phyloP scores from a whole-genome alignment of 1,140 invertebrate genomes.

The Hyposmocoma kahamanoa region DNA sequence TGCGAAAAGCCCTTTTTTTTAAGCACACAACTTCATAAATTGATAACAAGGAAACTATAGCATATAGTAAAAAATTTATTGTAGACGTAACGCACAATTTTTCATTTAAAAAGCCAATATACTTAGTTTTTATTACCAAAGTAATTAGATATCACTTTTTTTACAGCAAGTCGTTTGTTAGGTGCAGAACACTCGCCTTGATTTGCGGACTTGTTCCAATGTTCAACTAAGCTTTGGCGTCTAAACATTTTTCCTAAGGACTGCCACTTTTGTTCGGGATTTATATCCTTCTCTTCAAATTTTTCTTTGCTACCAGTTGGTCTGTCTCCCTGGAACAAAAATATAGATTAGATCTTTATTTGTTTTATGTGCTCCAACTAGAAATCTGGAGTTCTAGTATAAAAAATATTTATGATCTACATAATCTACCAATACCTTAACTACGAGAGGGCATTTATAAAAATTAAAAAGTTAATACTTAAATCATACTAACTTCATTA shows the following conservation, averaged over 20 bases:
- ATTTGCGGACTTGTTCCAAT: constrained; percentile 40
- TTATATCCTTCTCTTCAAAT: constrained; percentile 50
- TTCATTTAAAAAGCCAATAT: neutral
- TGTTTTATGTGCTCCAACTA: no score
- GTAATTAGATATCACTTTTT: constrained; percentile 51
- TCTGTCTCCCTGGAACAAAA: constrained; percentile 44
- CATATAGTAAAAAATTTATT: neutral
- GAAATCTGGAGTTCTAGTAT: no score
- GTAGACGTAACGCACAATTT: neutral
- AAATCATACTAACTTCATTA: constrained; percentile 55
- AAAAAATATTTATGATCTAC: no score
- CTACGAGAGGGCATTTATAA: no score
- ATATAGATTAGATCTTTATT: no score
- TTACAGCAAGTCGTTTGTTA: constrained; percentile 47
- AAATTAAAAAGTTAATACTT: no score
- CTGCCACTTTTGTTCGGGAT: constrained; percentile 62
- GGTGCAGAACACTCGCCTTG: constrained; percentile 46
- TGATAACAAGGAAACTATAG: neutral
- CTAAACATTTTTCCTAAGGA: constrained; percentile 63
- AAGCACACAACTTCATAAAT: neutral
- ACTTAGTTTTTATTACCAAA: neutral
- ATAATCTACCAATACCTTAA: no score
- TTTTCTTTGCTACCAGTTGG: constrained; percentile 46
- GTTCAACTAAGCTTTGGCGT: constrained; percentile 53
- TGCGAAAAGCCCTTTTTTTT: neutral